Evolutionary conservation across 2,113 vertebrate species (phyloP), one percentile per base, ranked within the genome.

Genomic region (Echinops telfairi): DNA sequence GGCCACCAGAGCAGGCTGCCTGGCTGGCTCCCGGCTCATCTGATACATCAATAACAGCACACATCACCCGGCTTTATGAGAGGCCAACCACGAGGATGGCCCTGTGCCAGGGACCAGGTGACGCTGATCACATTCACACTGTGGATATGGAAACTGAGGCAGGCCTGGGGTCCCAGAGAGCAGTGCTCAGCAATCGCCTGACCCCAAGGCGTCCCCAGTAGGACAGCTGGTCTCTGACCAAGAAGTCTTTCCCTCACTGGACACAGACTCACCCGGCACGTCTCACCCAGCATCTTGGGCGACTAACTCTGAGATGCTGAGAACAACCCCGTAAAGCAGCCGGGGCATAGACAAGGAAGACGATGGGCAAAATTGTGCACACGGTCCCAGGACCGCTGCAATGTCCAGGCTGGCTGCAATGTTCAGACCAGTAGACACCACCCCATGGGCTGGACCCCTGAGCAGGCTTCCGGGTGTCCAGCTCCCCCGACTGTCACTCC

Each of bases 231-330:
- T 62, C 60, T 23, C 17, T 73, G 27, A 7, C 36, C 20, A 31
- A 33, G 84, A 84, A 79, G 53, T 6, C 14, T 12, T 11, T 60
- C 76, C 31, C 60, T 58, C 25, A 23, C 36, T 16, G 10, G 68
- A 16, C 68, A 71, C 15, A 33, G 31, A 71, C 12, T n/a, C 23
- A 71, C 6, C 68, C 68, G 19, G 22, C 60, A 20, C 60, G 12
- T 19, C 60, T 3, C 60, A 62, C 60, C 60, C 16, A 20, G 60
- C 60, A 22, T 88, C 78, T 33, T 40, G 29, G 33, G 4, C 36
- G 62, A 73, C 87, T 90, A 91, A 87, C 83, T 94, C 73, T 83
- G 3, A 23, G 66, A 86, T 31, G 16, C 58, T 38, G n/a, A 92
- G 17, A 83, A 70, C 86, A 90, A 2, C 15, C 53, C 86, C 68